Evolutionary conservation across 2,113 vertebrate species (phyloP), one percentile per base, ranked within the genome.

Genomic region (Cyanoderma ruficeps): DNA sequence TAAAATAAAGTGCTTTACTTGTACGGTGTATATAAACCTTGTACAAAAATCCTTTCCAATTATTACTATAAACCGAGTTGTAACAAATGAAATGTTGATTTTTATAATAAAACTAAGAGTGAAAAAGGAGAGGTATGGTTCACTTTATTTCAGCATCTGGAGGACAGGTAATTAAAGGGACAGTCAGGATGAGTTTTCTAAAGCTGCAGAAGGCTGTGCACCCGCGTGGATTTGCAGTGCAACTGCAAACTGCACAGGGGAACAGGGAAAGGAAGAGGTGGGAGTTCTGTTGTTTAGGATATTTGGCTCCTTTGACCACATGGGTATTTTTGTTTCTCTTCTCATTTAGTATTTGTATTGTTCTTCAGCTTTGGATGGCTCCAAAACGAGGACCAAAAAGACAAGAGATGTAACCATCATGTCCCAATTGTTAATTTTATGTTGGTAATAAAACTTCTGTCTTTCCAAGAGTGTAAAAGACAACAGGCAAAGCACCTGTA

Each of bases 71-170:
- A 99, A 98, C 98, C 31, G 94, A 99, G 98, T 98, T 99, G 98
- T 99, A 99, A 99, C 98, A 98, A 99, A 98, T 98, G 91, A 98
- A 98, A 99, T 98, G 98, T 98, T 99, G 98, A 98, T 98, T 98
- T 98, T 98, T 98, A 98, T 98, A 99, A 99, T 99, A 99, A 99
- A 99, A 99, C 96, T 68, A 91, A 94, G 83, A 97, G 96, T 98
- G 97, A 97, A 98, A 99, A 98, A 98, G 77, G 42, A 79, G 67
- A 49, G 14, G 11, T 87, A 3, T 22, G 81, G 33, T 60, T 68
- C 9, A 14, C 69, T 83, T 91, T 91, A 37, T 71, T 89, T 60
- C 69, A 68, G 33, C 65, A 49, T 68, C 44, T 84, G 57, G 21
- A 83, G 61, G n/a, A 81, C 42, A 68, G 28, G 25, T 83, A 35